Base-by-base conservation (phyloP, 1,140 invertebrate species). In the Popillia japonica region DNA sequence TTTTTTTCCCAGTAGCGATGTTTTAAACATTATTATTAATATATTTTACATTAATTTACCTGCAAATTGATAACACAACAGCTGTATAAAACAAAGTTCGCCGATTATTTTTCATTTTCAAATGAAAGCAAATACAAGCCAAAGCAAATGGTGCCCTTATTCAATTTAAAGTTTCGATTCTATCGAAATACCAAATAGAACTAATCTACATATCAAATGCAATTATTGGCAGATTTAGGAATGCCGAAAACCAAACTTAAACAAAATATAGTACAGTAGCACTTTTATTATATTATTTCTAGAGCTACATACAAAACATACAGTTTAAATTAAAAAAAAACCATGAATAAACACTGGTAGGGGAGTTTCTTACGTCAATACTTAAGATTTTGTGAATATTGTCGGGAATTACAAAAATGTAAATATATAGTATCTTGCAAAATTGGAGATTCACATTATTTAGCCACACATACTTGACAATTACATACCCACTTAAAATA, bases 281-380 rank as follows among this genome's bases (percentile, higher is more conserved):
- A 22, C 61, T 64, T 64, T 64, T 64, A 64, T 64, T 64, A n/a
- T 64, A 64, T 64, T 64, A 64, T 17, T 64, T 64, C 61, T 64
- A 64, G 22, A 9, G 61, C 61, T 64, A 64, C 61, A 64, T 64
- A 64, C 61, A 64, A 17, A 64, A 64, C 61, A 64, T 64, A 23
- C 23, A 64, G 8, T 61, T 64, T 23, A 64, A 64, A 64, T 64
- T n/a, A n/a, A n/a, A n/a, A 64, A 64, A 17, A 64, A 64, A 64
- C 61, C 22, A 10, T 64, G 17, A 64, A 64, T 48, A 48, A 48
- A 11, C 44, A 64, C 17, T 64, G 61, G 61, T 64, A 64, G 9
- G 17, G 61, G 23, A 6, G 9, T 64, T 64, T 27, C 6, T 20
- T 17, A 20, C 42, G 14, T 44, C 17, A 17, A 22, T 64, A 27